A percentile compares a stretch with the other conserved stretches of the same genome.
Conservation (phyloP, 2,797 vertebrate species). For the Poeciliopsis turneri region DNA sequence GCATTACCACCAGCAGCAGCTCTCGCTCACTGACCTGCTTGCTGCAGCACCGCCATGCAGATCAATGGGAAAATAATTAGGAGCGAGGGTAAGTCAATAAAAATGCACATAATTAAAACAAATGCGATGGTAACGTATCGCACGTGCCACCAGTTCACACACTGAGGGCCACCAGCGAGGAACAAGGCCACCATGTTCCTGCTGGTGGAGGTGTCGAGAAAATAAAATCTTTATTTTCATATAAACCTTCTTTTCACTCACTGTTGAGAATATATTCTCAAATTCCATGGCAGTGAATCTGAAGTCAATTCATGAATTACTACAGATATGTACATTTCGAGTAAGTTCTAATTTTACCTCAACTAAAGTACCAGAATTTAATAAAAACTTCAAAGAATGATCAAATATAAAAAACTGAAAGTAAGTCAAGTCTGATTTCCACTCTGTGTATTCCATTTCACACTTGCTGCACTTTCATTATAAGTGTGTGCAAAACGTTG, state of each 20-base stretch:
- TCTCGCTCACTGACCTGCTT: slow-evolving; percentile 66
- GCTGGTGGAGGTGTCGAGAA: neutral
- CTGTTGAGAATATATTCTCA: neutral
- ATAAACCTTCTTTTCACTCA: neutral
- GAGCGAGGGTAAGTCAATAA: slow-evolving; percentile 61
- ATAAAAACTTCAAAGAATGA: neutral
- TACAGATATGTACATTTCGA: neutral
- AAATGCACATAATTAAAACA: slow-evolving; percentile 74
- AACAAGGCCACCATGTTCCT: neutral
- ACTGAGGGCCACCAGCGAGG: slow-evolving; percentile 27
- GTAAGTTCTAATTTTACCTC: neutral
- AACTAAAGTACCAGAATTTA: neutral
- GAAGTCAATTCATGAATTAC: neutral
- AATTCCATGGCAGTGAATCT: neutral
- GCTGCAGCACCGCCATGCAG: slow-evolving; percentile 31
- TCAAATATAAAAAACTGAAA: neutral
- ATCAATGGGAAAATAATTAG: slow-evolving; percentile 84
- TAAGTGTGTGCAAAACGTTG: too few species aligned
- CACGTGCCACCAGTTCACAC: slow-evolving; percentile 50
- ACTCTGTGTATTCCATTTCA: neutral
- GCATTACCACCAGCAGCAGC: slow-evolving; percentile 22
- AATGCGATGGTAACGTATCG: slow-evolving; percentile 42
- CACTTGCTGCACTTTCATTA: too few species aligned
- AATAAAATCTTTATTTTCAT: neutral
- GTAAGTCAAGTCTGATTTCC: neutral